A percentile compares a stretch with the other conserved stretches of the same genome.
phyloP scores from a whole-genome alignment of 2,797 vertebrate genomes.

The Ctenochaetus hawaiiensis region DNA sequence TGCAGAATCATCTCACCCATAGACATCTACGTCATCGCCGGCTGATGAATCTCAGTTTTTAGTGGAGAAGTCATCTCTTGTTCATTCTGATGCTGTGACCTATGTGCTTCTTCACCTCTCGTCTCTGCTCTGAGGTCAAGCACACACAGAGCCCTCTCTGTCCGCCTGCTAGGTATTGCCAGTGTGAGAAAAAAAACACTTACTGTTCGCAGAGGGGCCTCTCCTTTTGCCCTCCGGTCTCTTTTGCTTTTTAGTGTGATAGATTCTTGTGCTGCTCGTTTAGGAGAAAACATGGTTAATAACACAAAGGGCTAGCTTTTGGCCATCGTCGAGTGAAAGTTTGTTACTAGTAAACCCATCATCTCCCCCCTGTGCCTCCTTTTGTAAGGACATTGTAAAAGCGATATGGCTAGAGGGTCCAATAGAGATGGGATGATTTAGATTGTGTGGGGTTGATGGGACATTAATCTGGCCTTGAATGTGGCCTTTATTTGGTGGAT shows the following conservation, averaged over 20 bases:
- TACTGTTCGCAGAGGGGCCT: constrained; percentile 4
- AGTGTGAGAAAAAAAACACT: constrained; percentile 57
- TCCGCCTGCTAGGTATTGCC: constrained; percentile 48
- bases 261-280: constrained; percentile 17
- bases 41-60: constrained; percentile 21
- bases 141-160: constrained; percentile 61
- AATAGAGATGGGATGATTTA: constrained; percentile 7
- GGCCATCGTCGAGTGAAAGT: constrained; percentile 21
- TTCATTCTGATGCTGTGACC: constrained; percentile 42
- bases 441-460: neutral
- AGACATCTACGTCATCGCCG: neutral
- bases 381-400: constrained; percentile 4
- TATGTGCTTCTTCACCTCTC: constrained; percentile 45
- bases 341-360: constrained; percentile 21
- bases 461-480: constrained; percentile 1
- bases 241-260: constrained; percentile 22
- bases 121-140: constrained; percentile 56
- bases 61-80: constrained; percentile 10
- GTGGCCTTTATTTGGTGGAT: neutral
- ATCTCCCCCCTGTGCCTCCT: neutral
- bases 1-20: constrained; percentile 15
- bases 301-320: constrained; percentile 16
- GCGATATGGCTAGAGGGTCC: constrained; percentile 13
- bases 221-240: constrained; percentile 26
- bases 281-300: constrained; percentile 39